These are phyloP conservation scores for Agonopterix arenella DNA, from an alignment of 2,888 invertebrate species.

Conservation along the genomic window DNA sequence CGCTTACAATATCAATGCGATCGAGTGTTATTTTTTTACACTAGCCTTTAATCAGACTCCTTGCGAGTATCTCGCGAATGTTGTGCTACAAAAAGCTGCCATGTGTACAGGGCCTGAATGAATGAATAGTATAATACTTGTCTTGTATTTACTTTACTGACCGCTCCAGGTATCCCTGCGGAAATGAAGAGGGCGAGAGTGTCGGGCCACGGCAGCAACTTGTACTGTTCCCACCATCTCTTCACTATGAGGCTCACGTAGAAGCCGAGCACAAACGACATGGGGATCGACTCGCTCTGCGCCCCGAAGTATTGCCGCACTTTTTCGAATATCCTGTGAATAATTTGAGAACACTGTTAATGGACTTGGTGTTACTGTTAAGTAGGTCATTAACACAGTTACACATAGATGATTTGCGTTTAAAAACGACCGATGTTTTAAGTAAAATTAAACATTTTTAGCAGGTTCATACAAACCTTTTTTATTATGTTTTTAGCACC, in stretches of 20 bases:
- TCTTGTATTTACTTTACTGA: conserved; percentile 74
- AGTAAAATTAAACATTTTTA: too few relatives aligned
- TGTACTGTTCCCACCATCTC: conserved; percentile 97
- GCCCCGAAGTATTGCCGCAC: conserved; percentile 91
- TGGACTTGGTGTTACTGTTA: too few relatives aligned
- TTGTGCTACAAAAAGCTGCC: background rate
- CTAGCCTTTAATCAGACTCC: too few relatives aligned
- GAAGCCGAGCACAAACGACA: conserved; percentile 97
- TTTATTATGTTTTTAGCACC: too few relatives aligned
- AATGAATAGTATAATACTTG: background rate
- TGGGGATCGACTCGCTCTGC: conserved; percentile 93
- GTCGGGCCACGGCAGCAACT: conserved; percentile 95
- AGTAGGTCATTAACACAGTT: too few relatives aligned
- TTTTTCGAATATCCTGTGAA: conserved; percentile 87
- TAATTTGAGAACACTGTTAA: background rate
- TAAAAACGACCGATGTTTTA: too few relatives aligned
- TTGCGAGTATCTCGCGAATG: background rate
- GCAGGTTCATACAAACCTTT: too few relatives aligned
- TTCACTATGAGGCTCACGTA: conserved; percentile 95
- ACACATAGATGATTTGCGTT: too few relatives aligned
- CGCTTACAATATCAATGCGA: too few relatives aligned
- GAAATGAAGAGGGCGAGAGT: conserved; percentile 94
- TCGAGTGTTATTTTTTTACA: too few relatives aligned
- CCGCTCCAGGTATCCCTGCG: conserved; percentile 93
- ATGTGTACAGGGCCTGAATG: background rate